phyloP scores from a whole-genome alignment of 2,113 vertebrate species.

The Archilochus colubris region DNA sequence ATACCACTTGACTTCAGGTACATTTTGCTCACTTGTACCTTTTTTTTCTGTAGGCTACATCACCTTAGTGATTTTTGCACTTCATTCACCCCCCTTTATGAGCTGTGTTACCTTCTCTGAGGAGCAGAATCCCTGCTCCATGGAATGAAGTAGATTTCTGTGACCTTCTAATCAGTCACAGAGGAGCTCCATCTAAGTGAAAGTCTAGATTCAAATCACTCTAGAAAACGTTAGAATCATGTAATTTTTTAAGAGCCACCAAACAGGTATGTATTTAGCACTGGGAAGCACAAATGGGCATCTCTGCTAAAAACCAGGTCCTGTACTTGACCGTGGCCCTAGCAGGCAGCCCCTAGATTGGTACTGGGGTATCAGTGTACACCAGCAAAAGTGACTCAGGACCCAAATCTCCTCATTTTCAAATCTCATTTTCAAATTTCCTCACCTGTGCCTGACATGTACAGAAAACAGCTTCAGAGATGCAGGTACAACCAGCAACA shows the following conservation, averaged over 20 bases:
- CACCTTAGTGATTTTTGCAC: neutral
- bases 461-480: neutral
- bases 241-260: neutral
- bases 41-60: neutral
- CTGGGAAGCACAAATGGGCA: accelerated
- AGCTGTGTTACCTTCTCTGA: neutral
- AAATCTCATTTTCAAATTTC: neutral
- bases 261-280: neutral
- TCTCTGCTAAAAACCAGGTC: neutral
- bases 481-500: neutral
- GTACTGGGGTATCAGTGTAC: neutral
- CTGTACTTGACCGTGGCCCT: neutral
- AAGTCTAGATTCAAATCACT: neutral
- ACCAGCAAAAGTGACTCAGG: neutral
- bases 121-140: neutral
- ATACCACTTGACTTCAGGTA: neutral
- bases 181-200: neutral
- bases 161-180: neutral
- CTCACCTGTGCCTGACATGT: accelerated
- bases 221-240: neutral
- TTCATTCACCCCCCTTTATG: neutral
- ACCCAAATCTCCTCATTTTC: accelerated
- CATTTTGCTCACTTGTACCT: neutral
- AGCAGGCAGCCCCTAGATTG: neutral
- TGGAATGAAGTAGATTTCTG: neutral